Percentiles rank a stretch among this genome's conserved stretches.
phyloP scores from a whole-genome alignment of 2,113 vertebrate species.

The Bujurquina vittata region DNA sequence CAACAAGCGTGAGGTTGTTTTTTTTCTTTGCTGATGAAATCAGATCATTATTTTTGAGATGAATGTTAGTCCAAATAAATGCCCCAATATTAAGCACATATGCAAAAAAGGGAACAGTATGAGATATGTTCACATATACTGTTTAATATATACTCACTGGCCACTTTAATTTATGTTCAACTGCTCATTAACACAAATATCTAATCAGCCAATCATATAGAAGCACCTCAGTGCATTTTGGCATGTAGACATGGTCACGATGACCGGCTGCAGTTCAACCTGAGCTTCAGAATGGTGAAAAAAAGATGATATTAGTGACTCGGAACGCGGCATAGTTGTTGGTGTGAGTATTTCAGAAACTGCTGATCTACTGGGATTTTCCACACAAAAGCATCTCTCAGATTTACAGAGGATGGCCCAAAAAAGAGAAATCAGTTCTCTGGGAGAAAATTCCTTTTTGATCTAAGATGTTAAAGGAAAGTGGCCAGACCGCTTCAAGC shows the following conservation, averaged over 20 bases:
- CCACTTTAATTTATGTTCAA: background rate
- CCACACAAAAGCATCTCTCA: background rate
- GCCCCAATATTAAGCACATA: background rate
- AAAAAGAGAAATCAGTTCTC: background rate
- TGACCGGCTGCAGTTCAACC: background rate
- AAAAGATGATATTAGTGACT: background rate
- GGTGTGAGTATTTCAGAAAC: background rate
- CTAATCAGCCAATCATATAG: background rate
- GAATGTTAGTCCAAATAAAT: background rate
- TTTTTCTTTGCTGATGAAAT: background rate
- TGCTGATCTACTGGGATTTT: background rate
- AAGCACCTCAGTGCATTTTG: background rate
- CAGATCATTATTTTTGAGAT: background rate
- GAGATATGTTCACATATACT: background rate
- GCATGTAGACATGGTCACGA: background rate
- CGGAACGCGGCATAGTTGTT: background rate
- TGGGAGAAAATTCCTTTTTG: background rate
- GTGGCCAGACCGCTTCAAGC: background rate
- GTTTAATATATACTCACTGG: background rate
- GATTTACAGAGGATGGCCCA: background rate
- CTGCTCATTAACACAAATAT: background rate
- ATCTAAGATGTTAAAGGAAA: background rate
- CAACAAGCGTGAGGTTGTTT: background rate
- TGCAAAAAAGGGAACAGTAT: background rate
- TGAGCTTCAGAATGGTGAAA: background rate